Evolutionary conservation across 2,797 vertebrate genomes (phyloP).

Genomic region (Sorex maritimensis): DNA sequence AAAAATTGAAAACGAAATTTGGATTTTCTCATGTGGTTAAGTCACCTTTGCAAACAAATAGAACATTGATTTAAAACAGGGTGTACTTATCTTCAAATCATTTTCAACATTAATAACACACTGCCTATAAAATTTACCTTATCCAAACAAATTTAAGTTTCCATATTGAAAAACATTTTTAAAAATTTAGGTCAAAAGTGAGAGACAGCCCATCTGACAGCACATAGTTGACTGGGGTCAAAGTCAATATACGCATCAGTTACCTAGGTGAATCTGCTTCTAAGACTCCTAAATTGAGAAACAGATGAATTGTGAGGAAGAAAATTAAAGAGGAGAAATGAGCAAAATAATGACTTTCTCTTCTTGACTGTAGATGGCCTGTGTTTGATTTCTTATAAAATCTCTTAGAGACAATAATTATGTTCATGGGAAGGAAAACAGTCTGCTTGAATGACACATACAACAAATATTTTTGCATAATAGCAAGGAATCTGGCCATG

Average conservation of each 20-base stretch:
- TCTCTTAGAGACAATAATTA: slow-evolving; percentile 78
- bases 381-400: slow-evolving; percentile 81
- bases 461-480: slow-evolving; percentile 81
- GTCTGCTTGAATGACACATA: slow-evolving; percentile 82
- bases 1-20: background rate
- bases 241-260: background rate
- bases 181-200: background rate
- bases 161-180: slow-evolving; percentile 9
- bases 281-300: background rate
- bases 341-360: slow-evolving; percentile 36
- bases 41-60: background rate
- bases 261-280: background rate
- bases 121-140: background rate
- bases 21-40: background rate
- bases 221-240: background rate
- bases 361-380: slow-evolving; percentile 57
- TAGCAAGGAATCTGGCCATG: slow-evolving; percentile 73
- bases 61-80: too few species aligned
- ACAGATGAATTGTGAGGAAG: background rate
- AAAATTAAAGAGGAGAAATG: slow-evolving; percentile 22
- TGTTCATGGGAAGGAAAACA: slow-evolving; percentile 76
- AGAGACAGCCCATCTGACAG: background rate
- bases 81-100: background rate
- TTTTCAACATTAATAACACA: background rate
- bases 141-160: slow-evolving; percentile 45